Percentiles rank a stretch among this genome's conserved stretches.
Evolutionary conservation across 2,888 invertebrate species (phyloP).

Genomic region (Zelleria hepariella): DNA sequence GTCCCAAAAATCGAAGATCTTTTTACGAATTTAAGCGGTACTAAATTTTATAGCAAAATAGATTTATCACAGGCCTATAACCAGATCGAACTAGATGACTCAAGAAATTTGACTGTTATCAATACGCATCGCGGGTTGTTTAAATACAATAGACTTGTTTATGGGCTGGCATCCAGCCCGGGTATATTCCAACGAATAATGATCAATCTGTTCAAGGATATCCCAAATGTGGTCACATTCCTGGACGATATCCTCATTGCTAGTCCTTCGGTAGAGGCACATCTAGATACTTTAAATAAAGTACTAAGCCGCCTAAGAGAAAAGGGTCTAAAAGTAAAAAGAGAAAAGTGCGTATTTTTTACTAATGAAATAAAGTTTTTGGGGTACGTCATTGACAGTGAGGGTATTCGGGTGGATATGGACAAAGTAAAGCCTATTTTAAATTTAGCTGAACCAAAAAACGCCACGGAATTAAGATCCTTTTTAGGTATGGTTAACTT

Average conservation of each 20-base stretch:
- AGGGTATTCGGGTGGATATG: background rate
- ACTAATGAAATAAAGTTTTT: background rate
- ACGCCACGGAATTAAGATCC: background rate
- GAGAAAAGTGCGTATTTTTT: no score
- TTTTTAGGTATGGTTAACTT: background rate
- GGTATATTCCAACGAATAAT: no score
- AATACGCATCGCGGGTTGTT: background rate
- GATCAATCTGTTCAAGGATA: background rate
- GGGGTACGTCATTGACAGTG: background rate
- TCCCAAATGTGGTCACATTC: background rate
- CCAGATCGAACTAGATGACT: background rate
- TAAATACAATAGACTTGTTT: background rate
- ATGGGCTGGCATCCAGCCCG: no score
- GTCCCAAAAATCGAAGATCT: background rate
- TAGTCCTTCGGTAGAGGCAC: background rate
- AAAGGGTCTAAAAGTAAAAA: background rate
- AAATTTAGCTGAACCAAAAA: background rate
- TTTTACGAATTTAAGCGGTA: background rate
- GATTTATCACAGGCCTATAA: background rate
- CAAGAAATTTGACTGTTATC: background rate
- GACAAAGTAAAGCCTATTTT: background rate
- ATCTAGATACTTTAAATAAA: background rate
- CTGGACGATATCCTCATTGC: background rate
- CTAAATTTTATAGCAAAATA: background rate
- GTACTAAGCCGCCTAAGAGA: background rate